phyloP scores from a whole-genome alignment of 2,797 vertebrate genomes.

The Phataginus tricuspis region DNA sequence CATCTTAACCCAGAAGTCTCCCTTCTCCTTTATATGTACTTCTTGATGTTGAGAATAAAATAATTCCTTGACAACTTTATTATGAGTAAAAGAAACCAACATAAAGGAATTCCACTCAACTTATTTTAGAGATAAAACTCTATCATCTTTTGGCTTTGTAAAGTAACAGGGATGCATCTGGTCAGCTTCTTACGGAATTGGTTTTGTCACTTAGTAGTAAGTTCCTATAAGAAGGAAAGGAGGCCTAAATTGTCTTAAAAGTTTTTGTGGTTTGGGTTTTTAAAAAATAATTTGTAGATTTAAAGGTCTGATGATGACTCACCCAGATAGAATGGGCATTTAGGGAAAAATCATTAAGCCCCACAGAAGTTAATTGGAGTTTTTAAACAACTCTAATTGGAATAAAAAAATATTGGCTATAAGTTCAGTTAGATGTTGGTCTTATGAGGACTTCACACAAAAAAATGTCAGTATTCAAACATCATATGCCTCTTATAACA shows the following conservation, averaged over 20 bases:
- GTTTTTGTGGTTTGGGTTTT: background rate
- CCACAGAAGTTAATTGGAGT: background rate
- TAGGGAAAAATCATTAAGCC: background rate
- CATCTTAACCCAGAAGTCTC: background rate
- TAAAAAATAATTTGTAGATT: background rate
- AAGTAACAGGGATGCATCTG: background rate
- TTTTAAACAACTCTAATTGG: background rate
- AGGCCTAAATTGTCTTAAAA: background rate
- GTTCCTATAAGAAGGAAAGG: background rate
- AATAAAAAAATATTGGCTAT: background rate
- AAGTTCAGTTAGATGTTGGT: background rate
- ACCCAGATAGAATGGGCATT: background rate
- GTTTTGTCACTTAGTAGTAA: background rate
- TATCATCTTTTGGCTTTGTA: background rate
- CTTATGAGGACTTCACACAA: slow-evolving; percentile 7
- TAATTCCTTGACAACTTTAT: background rate
- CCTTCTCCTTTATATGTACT: background rate
- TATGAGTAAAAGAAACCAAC: background rate
- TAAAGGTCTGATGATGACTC: too few species aligned
- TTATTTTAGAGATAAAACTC: background rate
- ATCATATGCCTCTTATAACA: background rate
- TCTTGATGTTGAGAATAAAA: background rate
- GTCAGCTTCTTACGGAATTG: background rate
- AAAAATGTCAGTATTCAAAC: background rate
- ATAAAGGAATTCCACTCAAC: background rate